phyloP scores from a whole-genome alignment of 2,888 invertebrate species.

The Xestia sexstrigata region DNA sequence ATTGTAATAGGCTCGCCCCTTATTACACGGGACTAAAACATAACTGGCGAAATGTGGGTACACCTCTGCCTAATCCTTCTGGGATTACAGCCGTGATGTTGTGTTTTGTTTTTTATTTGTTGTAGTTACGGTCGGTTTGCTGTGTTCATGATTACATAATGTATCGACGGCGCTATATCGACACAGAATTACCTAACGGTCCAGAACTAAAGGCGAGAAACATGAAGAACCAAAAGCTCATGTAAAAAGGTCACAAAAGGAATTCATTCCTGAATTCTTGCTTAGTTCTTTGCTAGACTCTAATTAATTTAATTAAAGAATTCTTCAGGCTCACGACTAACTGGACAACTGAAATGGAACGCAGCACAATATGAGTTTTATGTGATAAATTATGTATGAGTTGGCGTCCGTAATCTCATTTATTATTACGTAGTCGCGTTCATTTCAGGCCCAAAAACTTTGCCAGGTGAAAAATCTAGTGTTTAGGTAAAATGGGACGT shows the following conservation, averaged over 20 bases:
- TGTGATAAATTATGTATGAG: slow-evolving; percentile 73
- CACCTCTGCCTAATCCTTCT: too few species aligned
- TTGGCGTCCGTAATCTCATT: slow-evolving; percentile 73
- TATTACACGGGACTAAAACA: too few species aligned
- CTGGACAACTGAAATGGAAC: slow-evolving; percentile 54
- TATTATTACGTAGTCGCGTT: slow-evolving; percentile 72
- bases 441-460: slow-evolving; percentile 61
- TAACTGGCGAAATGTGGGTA: too few species aligned
- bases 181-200: not conserved
- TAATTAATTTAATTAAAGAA: slow-evolving; percentile 36
- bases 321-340: slow-evolving; percentile 19
- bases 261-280: not conserved
- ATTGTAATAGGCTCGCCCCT: too few species aligned
- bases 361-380: slow-evolving; percentile 64
- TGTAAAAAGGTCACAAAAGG: not conserved
- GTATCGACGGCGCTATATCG: too few species aligned
- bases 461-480: slow-evolving; percentile 50
- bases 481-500: slow-evolving; percentile 19
- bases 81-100: too few species aligned
- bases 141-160: too few species aligned
- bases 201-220: not conserved
- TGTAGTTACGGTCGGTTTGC: too few species aligned
- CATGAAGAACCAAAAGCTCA: not conserved
- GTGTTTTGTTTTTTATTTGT: not conserved
- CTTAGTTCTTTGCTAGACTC: not conserved